Conservation (phyloP, 1,140 invertebrate species). For the Panagrolaimus sp. region DNA sequence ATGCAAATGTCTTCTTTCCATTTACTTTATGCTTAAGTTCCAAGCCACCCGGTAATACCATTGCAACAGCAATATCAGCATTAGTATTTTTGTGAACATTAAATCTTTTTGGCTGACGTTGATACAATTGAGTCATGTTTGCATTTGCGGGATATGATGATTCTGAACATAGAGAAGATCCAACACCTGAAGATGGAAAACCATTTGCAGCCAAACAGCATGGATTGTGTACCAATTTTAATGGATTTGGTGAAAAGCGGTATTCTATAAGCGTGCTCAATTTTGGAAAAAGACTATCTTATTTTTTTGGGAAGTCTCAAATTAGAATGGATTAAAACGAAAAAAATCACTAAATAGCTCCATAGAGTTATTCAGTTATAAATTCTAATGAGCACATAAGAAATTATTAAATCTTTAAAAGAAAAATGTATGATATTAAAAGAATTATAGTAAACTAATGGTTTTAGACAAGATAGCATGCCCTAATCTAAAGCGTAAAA, state of each 20-base stretch:
- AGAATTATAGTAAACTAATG: neutral
- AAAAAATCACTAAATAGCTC: too few species aligned
- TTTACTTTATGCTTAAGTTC: neutral
- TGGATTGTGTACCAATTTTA: neutral
- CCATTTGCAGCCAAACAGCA: neutral
- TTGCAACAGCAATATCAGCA: constrained; percentile 1
- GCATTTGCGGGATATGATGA: neutral
- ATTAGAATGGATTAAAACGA: too few species aligned
- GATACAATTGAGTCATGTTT: neutral
- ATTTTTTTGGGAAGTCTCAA: too few species aligned
- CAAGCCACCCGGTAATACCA: neutral
- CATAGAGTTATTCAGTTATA: too few species aligned
- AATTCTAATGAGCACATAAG: too few species aligned
- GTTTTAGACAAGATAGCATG: too few species aligned
- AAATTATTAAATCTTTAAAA: too few species aligned
- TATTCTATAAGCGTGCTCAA: neutral
- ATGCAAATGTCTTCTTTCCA: neutral
- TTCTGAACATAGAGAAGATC: neutral
- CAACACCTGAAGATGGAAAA: neutral
- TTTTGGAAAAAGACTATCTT: neutral
- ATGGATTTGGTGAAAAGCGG: neutral
- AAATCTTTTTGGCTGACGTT: neutral
- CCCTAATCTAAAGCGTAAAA: neutral
- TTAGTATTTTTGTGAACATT: neutral
- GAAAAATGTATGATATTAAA: too few species aligned